Base-by-base conservation (phyloP, 2,797 vertebrate genomes). In the Miichthys miiuy region DNA sequence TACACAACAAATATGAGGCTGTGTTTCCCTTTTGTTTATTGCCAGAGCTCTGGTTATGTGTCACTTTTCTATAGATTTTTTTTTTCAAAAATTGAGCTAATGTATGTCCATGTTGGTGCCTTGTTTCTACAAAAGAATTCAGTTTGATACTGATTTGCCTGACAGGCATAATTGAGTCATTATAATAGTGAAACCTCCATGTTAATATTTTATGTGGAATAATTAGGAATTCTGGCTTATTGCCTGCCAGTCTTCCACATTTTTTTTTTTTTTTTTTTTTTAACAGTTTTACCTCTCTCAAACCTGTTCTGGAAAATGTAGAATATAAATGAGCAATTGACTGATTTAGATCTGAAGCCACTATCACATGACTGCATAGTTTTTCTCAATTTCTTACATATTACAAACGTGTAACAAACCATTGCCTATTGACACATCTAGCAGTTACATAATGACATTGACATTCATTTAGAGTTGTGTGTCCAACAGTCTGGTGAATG, bases 41-140 rank as follows among this genome's bases (percentile, higher is more conserved):
- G 94, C 95, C 96, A 96, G 93, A 93, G 96, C 94, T 95, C 94
- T 93, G 92, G 93, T 91, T 93, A 44, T 41, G 46, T 84, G 41
- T 75, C 64, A 93, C 93, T 93, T 94, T 77, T 94, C 92, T 95
- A 92, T 93, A 38, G 34, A 38, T 94, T 10, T 25, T 91, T 10
- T 25, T 91, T 83, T 89, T 95, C 94, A 1, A 92, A 56, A 77
- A 74, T 91, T 94, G 93, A 95, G 94, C 95, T 91, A 92, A 95
- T 93, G 93, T 90, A 93, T 93, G 91, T 93, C 93, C 93, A 27
- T 64, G 18, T 68, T 58, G 10, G 50, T 51, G 47, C 42, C 20
- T 46, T 48, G 41, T 58, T 46, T 63, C 20, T 20, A 44, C 4
- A 63, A 65, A 75, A 55, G 14, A 44, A 76, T 52, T 46, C 2